These are phyloP conservation scores for Elymnias hypermnestra DNA, from an alignment of 1,140 invertebrate genomes.

Conservation along the genomic window DNA sequence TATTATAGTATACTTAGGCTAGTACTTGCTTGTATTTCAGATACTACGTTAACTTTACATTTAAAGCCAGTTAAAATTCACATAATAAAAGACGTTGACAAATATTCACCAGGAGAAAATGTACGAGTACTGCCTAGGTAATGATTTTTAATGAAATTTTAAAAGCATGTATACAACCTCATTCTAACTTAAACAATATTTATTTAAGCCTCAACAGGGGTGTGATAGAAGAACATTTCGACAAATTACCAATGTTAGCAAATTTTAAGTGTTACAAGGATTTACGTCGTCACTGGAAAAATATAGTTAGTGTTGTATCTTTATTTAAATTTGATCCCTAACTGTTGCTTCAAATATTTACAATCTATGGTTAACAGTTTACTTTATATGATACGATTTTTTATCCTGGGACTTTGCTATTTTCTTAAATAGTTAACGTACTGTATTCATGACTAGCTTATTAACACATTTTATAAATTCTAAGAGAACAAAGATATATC, in stretches of 20 bases:
- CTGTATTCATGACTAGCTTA: too few species aligned
- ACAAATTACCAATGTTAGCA: constrained; percentile 42
- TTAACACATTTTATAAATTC: too few species aligned
- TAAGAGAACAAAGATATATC: too few species aligned
- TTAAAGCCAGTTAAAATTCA: constrained; percentile 52
- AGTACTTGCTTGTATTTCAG: constrained; percentile 15
- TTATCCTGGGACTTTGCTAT: too few species aligned
- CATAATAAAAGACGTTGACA: constrained; percentile 34
- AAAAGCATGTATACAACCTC: neutral
- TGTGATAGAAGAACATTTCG: constrained; percentile 41
- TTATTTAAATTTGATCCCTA: too few species aligned
- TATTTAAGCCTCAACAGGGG: constrained; percentile 63
- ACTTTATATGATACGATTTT: too few species aligned
- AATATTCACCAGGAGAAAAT: constrained; percentile 41
- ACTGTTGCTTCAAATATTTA: too few species aligned
- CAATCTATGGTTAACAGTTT: too few species aligned
- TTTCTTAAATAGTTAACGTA: too few species aligned
- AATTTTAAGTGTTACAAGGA: constrained; percentile 67
- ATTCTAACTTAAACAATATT: neutral
- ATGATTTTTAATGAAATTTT: constrained; percentile 1
- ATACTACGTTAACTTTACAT: constrained; percentile 27
- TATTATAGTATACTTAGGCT: too few species aligned
- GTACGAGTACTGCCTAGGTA: constrained; percentile 63
- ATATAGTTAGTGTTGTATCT: constrained; percentile 74
- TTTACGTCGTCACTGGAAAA: constrained; percentile 74